phyloP scores from a whole-genome alignment of 1,140 invertebrate species.

The Philotrypesis tridentata region DNA sequence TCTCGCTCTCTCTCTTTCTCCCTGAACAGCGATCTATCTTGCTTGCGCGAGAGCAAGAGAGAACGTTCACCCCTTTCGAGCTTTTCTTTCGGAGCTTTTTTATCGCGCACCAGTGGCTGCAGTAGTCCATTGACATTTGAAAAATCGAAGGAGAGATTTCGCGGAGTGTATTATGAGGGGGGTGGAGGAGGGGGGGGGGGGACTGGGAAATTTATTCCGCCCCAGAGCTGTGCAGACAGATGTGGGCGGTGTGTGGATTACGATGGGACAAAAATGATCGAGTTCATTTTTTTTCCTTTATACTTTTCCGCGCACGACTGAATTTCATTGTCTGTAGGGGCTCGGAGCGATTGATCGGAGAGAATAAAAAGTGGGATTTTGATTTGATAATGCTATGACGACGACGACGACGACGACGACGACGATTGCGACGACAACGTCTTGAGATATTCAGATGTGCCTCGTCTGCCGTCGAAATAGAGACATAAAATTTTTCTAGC shows the following conservation, averaged over 20 bases:
- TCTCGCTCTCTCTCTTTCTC: too few species aligned
- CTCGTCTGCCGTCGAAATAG: neutral
- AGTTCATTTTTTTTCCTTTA: neutral
- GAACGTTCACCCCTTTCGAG: conserved; percentile 24
- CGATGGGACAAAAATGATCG: neutral
- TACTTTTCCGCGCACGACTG: neutral
- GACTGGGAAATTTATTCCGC: conserved; percentile 21
- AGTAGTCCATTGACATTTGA: conserved; percentile 31
- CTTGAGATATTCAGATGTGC: neutral
- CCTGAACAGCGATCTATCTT: conserved; percentile 26
- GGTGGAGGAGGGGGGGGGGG: neutral
- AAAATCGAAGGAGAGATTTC: conserved; percentile 35
- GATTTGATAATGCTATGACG: neutral
- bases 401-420: too few species aligned
- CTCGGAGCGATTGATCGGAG: neutral
- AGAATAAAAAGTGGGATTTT: neutral
- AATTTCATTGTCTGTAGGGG: neutral
- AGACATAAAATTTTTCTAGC: neutral
- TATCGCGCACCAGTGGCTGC: neutral
- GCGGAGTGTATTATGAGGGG: conserved; percentile 19
- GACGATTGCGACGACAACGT: neutral
- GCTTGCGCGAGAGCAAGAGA: neutral
- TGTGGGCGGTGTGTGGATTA: conserved; percentile 1
- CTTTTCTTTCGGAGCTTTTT: neutral
- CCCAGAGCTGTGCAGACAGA: neutral